These are phyloP conservation scores for Sorex fumeus DNA, from an alignment of 2,113 vertebrate genomes.

Conservation along the genomic window DNA sequence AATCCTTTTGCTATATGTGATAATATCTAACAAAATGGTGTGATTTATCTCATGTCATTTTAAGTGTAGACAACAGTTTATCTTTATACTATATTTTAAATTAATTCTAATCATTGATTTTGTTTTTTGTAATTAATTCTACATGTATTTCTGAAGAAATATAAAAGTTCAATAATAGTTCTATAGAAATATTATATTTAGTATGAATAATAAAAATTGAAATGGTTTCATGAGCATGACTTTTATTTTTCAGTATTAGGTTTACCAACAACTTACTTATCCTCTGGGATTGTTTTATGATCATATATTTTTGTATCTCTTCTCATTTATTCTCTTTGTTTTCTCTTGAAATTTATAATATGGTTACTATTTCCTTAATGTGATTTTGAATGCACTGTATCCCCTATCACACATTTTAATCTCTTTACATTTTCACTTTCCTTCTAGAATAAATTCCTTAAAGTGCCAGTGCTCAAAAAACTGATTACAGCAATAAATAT, in stretches of 20 bases:
- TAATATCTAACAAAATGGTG: background rate
- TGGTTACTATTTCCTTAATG: background rate
- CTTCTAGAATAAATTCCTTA: too few species aligned
- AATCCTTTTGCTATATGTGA: background rate
- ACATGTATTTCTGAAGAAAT: slow-evolving; percentile 20
- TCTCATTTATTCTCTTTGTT: slow-evolving; percentile 21
- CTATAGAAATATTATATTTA: background rate
- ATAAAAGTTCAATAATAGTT: background rate
- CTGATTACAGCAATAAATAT: background rate
- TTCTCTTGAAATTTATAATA: slow-evolving; percentile 5
- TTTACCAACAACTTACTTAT: too few species aligned
- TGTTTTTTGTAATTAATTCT: slow-evolving; percentile 46
- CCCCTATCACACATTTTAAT: background rate
- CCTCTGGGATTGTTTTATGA: background rate
- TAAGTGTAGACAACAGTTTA: slow-evolving; percentile 52
- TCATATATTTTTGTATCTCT: slow-evolving; percentile 36
- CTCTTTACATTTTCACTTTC: background rate
- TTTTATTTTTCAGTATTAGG: slow-evolving; percentile 34
- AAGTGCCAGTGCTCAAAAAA: background rate
- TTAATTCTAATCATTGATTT: background rate
- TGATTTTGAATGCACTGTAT: background rate
- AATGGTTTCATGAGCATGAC: too few species aligned
- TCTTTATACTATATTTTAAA: slow-evolving; percentile 60
- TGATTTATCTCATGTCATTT: slow-evolving; percentile 39
- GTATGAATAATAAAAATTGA: background rate